phyloP scores from a whole-genome alignment of 2,797 vertebrate genomes.

The Melanotaenia pygmaea region DNA sequence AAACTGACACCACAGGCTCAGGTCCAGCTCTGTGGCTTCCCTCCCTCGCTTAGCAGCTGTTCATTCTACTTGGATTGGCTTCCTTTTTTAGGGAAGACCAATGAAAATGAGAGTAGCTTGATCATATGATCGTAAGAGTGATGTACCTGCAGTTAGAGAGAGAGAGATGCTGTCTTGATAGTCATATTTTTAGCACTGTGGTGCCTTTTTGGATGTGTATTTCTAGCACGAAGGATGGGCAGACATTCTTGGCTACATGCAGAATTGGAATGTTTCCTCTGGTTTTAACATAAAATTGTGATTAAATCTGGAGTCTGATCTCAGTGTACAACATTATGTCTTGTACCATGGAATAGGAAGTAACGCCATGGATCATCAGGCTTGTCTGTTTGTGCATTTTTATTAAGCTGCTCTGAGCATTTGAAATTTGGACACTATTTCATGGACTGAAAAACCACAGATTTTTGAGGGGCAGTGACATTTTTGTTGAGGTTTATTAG shows the following conservation, averaged over 20 bases:
- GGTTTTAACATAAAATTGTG: no score
- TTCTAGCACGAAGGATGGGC: neutral
- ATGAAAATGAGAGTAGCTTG: slow-evolving; percentile 26
- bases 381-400: no score
- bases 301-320: no score
- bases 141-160: slow-evolving; percentile 25
- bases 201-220: neutral
- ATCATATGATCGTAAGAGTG: slow-evolving; percentile 21
- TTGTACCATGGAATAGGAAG: neutral
- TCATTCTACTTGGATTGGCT: slow-evolving; percentile 48
- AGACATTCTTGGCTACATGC: neutral
- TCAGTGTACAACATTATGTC: no score
- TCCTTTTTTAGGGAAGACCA: slow-evolving; percentile 18
- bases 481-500: no score
- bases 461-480: no score
- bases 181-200: slow-evolving; percentile 9
- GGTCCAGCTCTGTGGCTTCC: slow-evolving; percentile 57
- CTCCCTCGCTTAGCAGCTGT: slow-evolving; percentile 58
- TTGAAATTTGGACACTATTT: no score
- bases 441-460: no score
- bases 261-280: neutral
- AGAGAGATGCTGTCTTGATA: slow-evolving; percentile 11
- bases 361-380: neutral
- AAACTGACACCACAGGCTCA: slow-evolving; percentile 62
- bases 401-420: no score